Evolutionary conservation across 2,797 vertebrate species (phyloP), one percentile per base, ranked within the genome.

Genomic region (Ctenochaetus hawaiiensis): DNA sequence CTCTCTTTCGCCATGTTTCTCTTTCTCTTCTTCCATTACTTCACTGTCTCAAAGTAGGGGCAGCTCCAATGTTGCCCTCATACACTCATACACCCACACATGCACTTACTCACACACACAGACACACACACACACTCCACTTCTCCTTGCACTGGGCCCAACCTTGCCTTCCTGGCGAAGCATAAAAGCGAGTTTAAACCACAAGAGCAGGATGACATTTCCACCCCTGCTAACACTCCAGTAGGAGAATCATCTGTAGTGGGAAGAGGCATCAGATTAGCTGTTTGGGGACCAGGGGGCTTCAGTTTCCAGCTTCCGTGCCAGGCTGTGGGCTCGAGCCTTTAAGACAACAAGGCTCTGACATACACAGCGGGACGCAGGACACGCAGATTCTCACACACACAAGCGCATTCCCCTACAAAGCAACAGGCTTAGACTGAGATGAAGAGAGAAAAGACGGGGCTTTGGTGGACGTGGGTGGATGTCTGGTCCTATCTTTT

Each of bases 201-300:
- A 75, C 82, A 51, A 82, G 89, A 88, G 84, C 81, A 87, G 90
- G 85, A 87, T 91, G 83, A 87, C 87, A 85, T 92, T 93, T 91
- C 87, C 86, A 84, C 87, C 89, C 84, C 77, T 57, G 39, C 88
- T 81, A 63, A 77, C 82, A 81, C 80, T 84, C 73, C 72, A 67
- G 65, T 44, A 9, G 76, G 77, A 83, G 79, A 91, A 56, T 85
- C 77, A 72, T 89, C 85, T 80, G 78, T 59, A 77, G 80, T 56
- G 67, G 71, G 73, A 82, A 78, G 75, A 82, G 82, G 87, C 82
- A 84, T 91, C 87, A 88, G 90, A 90, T 90, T 89, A 91, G 76
- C 86, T 18, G 76, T 54, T 76, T 30, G 86, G 80, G 77, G 87
- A 87, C 79, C 81, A 48, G 80, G 80, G 77, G 76, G 84, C 68